Evolutionary conservation across 2,797 vertebrate species (phyloP).

Genomic region (Oceanodroma leucorhoa): DNA sequence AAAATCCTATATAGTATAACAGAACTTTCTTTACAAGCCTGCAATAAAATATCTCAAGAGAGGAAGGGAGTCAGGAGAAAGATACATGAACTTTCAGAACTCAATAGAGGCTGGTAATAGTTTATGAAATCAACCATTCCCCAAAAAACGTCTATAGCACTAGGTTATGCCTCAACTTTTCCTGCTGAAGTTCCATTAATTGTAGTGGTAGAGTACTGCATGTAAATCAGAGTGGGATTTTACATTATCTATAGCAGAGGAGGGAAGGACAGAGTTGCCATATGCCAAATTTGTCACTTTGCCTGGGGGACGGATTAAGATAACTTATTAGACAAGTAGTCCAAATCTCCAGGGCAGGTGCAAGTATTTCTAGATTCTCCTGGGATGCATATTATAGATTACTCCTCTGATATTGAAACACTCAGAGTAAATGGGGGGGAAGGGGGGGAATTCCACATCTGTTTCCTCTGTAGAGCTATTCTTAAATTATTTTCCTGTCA

Average conservation of each 20-base stretch:
- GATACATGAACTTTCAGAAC: neutral
- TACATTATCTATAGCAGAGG: neutral
- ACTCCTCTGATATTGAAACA: neutral
- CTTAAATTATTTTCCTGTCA: neutral
- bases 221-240: neutral
- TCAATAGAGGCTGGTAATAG: neutral
- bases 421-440: neutral
- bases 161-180: neutral
- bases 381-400: neutral
- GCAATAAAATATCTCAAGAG: neutral
- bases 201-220: neutral
- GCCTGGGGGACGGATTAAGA: neutral
- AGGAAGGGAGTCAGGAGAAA: neutral
- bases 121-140: neutral
- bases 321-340: neutral
- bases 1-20: neutral
- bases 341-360: neutral
- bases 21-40: neutral
- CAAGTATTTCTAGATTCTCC: constrained; percentile 4
- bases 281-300: constrained; percentile 22
- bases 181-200: neutral
- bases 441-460: neutral
- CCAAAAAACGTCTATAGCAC: neutral
- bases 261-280: neutral
- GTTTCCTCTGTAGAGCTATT: neutral